These are phyloP conservation scores for Dendrocincla fuliginosa DNA, from an alignment of 2,797 vertebrate species.

Conservation along the genomic window DNA sequence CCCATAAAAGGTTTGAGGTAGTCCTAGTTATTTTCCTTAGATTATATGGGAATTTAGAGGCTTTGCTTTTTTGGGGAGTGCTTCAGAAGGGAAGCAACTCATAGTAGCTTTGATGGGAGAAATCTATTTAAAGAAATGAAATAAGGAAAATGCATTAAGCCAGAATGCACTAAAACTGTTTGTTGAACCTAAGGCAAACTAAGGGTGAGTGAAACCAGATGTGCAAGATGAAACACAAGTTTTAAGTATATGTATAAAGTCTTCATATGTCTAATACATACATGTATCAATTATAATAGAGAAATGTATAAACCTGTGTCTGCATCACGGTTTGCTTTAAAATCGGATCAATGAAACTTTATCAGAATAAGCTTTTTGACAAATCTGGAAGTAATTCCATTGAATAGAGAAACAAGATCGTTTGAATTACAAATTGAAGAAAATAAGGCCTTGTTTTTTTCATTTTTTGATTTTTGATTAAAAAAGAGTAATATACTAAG, in stretches of 20 bases:
- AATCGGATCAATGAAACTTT: neutral
- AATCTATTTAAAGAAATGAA: neutral
- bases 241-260: neutral
- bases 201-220: neutral
- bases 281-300: neutral
- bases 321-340: neutral
- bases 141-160: neutral
- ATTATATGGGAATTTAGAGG: neutral
- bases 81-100: neutral
- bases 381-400: neutral
- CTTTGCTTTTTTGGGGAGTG: neutral
- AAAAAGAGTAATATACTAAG: neutral
- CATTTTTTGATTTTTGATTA: neutral
- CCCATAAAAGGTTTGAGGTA: accelerated
- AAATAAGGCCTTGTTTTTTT: neutral
- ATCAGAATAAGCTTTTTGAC: neutral
- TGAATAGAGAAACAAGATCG: neutral
- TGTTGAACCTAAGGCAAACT: neutral
- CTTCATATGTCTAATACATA: accelerated
- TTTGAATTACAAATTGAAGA: neutral
- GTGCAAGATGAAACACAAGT: neutral
- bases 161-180: neutral
- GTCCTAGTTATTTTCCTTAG: accelerated
- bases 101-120: neutral
- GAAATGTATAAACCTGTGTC: neutral